Evolutionary conservation across 2,113 vertebrate species (phyloP).

Genomic region (Zosterops hypoxanthus): DNA sequence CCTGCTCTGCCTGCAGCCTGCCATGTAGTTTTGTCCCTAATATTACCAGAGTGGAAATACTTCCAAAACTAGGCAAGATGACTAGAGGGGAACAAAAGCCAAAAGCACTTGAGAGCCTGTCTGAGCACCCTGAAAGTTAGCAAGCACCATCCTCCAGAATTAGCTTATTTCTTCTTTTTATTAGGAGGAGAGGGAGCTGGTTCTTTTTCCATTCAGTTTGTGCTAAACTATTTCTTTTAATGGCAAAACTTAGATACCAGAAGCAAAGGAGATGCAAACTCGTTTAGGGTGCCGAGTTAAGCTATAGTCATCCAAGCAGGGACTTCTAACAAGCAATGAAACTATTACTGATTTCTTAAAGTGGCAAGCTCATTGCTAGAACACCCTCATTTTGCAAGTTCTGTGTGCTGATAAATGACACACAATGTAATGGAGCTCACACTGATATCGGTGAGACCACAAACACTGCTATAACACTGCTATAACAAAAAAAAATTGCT

Average conservation of each 20-base stretch:
- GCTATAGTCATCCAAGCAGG: neutral
- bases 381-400: neutral
- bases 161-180: neutral
- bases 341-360: neutral
- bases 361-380: neutral
- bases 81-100: neutral
- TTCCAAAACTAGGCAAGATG: neutral
- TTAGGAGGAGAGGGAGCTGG: neutral
- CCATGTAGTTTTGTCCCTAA: neutral
- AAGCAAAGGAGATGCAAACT: neutral
- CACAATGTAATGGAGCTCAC: neutral
- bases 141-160: neutral
- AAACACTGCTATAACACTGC: neutral
- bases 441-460: fast-evolving
- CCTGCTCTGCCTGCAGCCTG: neutral
- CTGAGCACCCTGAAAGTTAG: neutral
- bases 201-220: neutral
- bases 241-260: neutral
- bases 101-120: neutral
- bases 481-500: too few relatives aligned
- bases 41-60: neutral
- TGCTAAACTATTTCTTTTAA: neutral
- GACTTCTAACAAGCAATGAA: neutral
- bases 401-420: neutral
- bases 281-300: neutral